phyloP scores from a whole-genome alignment of 2,113 vertebrate genomes.

The Acinonyx jubatus region DNA sequence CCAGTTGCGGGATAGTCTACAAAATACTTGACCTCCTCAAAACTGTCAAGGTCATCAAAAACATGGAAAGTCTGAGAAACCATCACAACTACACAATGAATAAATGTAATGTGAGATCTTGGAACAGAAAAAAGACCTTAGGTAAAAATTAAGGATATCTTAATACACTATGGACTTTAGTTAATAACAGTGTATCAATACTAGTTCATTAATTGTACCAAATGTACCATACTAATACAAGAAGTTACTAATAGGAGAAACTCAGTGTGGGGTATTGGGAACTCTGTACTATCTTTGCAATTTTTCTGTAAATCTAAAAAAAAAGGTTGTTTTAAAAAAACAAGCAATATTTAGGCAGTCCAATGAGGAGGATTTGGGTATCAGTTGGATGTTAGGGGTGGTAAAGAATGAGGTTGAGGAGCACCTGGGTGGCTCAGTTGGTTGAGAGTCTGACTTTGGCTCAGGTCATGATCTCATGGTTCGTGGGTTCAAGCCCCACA shows the following conservation, averaged over 20 bases:
- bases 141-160: not conserved
- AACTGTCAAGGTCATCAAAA: not conserved
- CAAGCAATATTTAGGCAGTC: not conserved
- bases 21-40: not conserved
- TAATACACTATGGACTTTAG: not conserved
- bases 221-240: not conserved
- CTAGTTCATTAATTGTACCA: not conserved
- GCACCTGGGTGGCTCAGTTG: too few species aligned
- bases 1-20: not conserved
- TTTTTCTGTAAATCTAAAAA: not conserved
- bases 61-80: not conserved
- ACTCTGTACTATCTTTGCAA: not conserved
- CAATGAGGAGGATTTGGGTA: not conserved
- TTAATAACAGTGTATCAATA: not conserved
- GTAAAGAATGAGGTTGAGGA: not conserved
- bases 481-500: too few species aligned
- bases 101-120: not conserved
- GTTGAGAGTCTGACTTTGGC: too few species aligned
- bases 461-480: too few species aligned
- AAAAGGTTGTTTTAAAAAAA: not conserved
- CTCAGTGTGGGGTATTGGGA: not conserved
- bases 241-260: not conserved
- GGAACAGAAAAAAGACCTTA: not conserved
- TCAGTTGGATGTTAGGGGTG: not conserved
- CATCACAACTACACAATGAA: not conserved